A percentile compares a stretch with the other conserved stretches of the same genome.
phyloP scores from a whole-genome alignment of 2,888 invertebrate species.

The Mesorhabditis spiculigera region DNA sequence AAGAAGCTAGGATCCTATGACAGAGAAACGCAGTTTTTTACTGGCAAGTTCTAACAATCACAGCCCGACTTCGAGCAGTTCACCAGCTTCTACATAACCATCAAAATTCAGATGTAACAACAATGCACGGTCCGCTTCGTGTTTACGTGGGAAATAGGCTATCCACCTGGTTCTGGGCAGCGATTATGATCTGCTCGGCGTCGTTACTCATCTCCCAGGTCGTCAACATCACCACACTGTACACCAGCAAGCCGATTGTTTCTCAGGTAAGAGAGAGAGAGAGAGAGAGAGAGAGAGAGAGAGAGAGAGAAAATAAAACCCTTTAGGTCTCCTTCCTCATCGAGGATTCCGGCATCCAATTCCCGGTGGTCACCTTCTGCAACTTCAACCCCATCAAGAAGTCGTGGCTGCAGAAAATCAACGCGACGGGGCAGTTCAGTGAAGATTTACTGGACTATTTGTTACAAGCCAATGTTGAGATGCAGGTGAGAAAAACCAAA shows the following conservation, averaged over 20 bases:
- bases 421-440: background rate
- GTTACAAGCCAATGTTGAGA: background rate
- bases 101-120: slow-evolving; percentile 41
- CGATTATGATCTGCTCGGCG: slow-evolving; percentile 18
- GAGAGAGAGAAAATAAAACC: background rate
- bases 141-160: slow-evolving; percentile 38
- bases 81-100: background rate
- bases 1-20: background rate
- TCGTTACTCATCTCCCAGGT: slow-evolving; percentile 26
- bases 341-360: slow-evolving; percentile 45
- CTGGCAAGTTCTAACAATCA: background rate
- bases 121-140: slow-evolving; percentile 52
- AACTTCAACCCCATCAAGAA: slow-evolving; percentile 48
- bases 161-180: slow-evolving; percentile 25
- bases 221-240: slow-evolving; percentile 21
- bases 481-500: too few species aligned
- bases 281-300: too few species aligned
- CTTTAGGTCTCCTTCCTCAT: slow-evolving; percentile 45
- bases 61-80: background rate
- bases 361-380: slow-evolving; percentile 50
- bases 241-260: slow-evolving; percentile 26
- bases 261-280: slow-evolving; percentile 24
- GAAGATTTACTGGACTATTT: background rate
- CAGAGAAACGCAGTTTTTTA: background rate
- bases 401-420: slow-evolving; percentile 18